Evolutionary conservation across 2,888 invertebrate species (phyloP), one percentile per base, ranked within the genome.

Genomic region (Drosophila algonquin): DNA sequence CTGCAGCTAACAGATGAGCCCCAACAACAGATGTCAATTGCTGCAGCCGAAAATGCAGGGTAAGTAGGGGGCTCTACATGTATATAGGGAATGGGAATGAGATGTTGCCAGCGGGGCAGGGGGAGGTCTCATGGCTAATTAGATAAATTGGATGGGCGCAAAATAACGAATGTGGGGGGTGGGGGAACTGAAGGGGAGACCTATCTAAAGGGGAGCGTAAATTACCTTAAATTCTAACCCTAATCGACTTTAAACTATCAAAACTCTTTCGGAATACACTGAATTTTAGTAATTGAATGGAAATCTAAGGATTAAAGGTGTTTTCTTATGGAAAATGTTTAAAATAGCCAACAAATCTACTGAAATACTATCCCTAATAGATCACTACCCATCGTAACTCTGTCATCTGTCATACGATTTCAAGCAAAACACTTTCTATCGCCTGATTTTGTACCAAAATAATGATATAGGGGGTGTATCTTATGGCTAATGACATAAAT

Each of bases 1-100:
- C 89, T 92, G 91, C 92, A 90, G 91, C 92, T 91, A 90, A 91
- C 92, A 91, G 92, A 92, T 92, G 92, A 92, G 90, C 91, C 91
- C 89, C 92, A 88, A 86, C 83, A 88, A 83, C 83, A 92, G 90
- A 92, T 92, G 92, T 92, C 92, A 92, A 92, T 92, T 92, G 92
- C 90, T 92, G 92, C 92, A 90, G 91, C 92, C 87, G 92, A 92
- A 92, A 92, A 92, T 92, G 92, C 92, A 91, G 92, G 92, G 92
- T 92, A 88, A 91, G 92, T 90, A 51, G 4, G 40, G 45, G 18
- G 7, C 30, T 8, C 7, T 24, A 5, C 24, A 7, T 30, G 7
- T 27, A 1, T 7, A 27, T 7, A 7, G 27, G 35, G 35, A 27
- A 21, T 1, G 7, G 35, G 35, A 27, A 21, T 1, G 7, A 1